Evolutionary conservation across 1,140 invertebrate genomes (phyloP).

Genomic region (Oncopodura yosiiana): DNA sequence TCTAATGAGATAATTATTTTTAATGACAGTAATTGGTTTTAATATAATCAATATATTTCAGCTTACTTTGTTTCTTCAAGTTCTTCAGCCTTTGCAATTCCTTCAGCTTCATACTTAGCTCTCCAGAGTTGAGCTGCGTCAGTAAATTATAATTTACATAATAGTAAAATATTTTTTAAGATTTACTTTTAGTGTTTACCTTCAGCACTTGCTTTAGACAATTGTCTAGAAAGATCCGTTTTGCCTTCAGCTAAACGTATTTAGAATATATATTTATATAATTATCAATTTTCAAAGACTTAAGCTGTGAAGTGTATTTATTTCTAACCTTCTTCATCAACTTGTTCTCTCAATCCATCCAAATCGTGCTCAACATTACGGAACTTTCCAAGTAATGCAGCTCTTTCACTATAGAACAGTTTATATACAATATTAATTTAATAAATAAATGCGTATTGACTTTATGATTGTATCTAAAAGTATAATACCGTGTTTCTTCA

Average conservation of each 20-base stretch:
- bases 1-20: constrained; percentile 52
- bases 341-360: constrained; percentile 86
- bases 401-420: too few relatives aligned
- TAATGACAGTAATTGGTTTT: neutral
- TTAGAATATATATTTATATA: too few relatives aligned
- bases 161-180: too few relatives aligned
- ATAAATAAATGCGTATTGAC: too few relatives aligned
- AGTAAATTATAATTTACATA: constrained; percentile 93
- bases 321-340: constrained; percentile 97
- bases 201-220: constrained; percentile 92
- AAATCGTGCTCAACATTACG: constrained; percentile 94
- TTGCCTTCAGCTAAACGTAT: constrained; percentile 93
- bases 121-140: constrained; percentile 76
- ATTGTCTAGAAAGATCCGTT: constrained; percentile 84
- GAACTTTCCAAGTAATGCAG: constrained; percentile 86
- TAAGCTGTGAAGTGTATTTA: too few relatives aligned
- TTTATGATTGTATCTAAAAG: too few relatives aligned
- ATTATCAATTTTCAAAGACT: too few relatives aligned
- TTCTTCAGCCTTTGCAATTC: constrained; percentile 89
- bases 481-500: constrained; percentile 74
- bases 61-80: constrained; percentile 85
- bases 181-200: constrained; percentile 81
- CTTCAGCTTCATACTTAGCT: constrained; percentile 93
- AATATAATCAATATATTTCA: too few relatives aligned
- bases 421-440: too few relatives aligned